Evolutionary conservation across 2,797 vertebrate genomes (phyloP), one percentile per base, ranked within the genome.

Genomic region (Aselliscus stoliczkanus): DNA sequence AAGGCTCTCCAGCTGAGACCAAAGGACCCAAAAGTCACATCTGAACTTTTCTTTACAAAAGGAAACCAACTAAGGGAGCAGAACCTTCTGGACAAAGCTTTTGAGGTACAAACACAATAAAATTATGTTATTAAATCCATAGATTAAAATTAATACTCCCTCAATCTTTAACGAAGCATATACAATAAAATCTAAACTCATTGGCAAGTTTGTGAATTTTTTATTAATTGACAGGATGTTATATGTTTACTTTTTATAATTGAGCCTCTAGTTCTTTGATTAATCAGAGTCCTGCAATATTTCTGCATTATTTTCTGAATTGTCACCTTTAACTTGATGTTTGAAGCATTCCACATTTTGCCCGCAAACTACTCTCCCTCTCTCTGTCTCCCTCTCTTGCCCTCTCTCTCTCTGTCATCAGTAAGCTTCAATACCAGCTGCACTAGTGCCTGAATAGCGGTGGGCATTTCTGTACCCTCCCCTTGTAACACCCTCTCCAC

Each of bases 61-160:
- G 99, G 99, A 97, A 99, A 99, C 98, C 99, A 99, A 96, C 98
- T 99, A 84, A 98, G 99, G 97, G 99, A 99, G 97, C 99, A 99
- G 98, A 99, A 99, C 98, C 99, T 98, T 96, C 98, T 99, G 92
- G 99, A 99, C 97, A 98, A 98, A 97, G 99, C 99, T 96, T 99
- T 99, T 0, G 98, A 99, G 99, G 99, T 99, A 98, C 37, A 85
- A 42, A 64, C 2, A 18, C 7, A 31, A 75, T 44, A 75, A 70
- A 83, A 86, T n/a, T 58, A 58, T 58, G 37, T 60, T 42, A 58
- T 54, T 86, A 14, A 73, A 44, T 93, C 37, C 23, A 13, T 42
- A 27, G 44, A 77, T 65, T 69, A 67, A 92, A 83, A 54, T 27
- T 27, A 89, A 56, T 64, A 52, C 1, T 44, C 18, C 17, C 12